phyloP scores from a whole-genome alignment of 2,113 vertebrate species.

The Rallus limicola region DNA sequence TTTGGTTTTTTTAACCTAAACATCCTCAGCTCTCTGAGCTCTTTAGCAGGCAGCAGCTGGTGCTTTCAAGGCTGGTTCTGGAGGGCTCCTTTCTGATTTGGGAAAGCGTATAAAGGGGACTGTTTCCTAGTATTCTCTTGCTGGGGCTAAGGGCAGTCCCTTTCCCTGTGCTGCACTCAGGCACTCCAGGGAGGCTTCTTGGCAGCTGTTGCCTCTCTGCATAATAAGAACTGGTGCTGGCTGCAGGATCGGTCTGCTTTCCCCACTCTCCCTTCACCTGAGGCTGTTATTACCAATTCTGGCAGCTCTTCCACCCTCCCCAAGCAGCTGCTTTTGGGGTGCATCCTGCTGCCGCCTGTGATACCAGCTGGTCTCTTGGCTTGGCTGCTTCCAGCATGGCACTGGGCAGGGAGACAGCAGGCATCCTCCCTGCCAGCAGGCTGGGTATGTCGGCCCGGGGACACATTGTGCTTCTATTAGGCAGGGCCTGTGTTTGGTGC shows the following conservation, averaged over 20 bases:
- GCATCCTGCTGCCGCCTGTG: not conserved
- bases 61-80: not conserved
- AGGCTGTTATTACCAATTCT: not conserved
- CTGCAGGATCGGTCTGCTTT: not conserved
- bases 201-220: not conserved
- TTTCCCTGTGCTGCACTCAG: not conserved
- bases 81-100: not conserved
- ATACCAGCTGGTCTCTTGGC: not conserved
- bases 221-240: not conserved
- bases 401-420: not conserved
- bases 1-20: not conserved
- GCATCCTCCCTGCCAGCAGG: not conserved
- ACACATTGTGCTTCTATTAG: not conserved
- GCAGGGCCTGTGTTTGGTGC: not conserved
- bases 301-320: not conserved
- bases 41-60: not conserved
- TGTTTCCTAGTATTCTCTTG: not conserved
- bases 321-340: not conserved
- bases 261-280: not conserved
- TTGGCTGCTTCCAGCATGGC: not conserved
- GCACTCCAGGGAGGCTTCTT: not conserved
- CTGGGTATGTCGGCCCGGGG: not conserved
- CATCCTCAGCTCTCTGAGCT: not conserved
- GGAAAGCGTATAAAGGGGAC: not conserved
- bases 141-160: not conserved